These are phyloP conservation scores for Plecotus auritus DNA, from an alignment of 2,113 vertebrate genomes.

Conservation along the genomic window DNA sequence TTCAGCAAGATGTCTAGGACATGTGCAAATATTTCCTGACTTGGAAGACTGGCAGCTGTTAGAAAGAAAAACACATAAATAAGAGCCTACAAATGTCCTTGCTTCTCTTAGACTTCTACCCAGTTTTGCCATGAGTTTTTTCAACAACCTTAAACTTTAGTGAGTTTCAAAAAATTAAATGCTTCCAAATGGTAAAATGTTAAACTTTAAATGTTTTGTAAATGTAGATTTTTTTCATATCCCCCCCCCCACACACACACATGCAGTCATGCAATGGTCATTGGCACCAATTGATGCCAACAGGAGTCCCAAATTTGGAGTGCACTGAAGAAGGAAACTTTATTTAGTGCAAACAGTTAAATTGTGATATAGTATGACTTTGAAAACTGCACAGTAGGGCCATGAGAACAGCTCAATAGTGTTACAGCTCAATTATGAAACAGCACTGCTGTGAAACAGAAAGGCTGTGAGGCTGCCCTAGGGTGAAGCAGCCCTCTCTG, in stretches of 20 bases:
- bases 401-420: neutral
- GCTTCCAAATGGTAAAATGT: neutral
- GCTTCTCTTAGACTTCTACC: slow-evolving; percentile 50
- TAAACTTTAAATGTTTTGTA: slow-evolving; percentile 32
- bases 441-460: neutral
- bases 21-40: slow-evolving; percentile 71
- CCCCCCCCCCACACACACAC: neutral
- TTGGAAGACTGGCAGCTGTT: slow-evolving; percentile 59
- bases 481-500: neutral
- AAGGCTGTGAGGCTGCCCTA: neutral
- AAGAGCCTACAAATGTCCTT: slow-evolving; percentile 54
- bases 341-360: neutral
- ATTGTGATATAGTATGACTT: neutral
- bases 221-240: neutral
- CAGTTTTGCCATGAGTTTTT: slow-evolving; percentile 18
- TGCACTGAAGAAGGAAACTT: neutral
- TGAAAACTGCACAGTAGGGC: neutral
- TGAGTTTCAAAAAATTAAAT: slow-evolving; percentile 43
- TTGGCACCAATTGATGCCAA: neutral
- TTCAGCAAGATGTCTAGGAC: slow-evolving; percentile 72
- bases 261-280: neutral
- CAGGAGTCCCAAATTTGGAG: neutral
- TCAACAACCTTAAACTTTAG: slow-evolving; percentile 51
- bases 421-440: neutral
- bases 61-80: slow-evolving; percentile 73